These are phyloP conservation scores for Coleophora flavipennella DNA, from an alignment of 2,888 invertebrate species.

Conservation along the genomic window DNA sequence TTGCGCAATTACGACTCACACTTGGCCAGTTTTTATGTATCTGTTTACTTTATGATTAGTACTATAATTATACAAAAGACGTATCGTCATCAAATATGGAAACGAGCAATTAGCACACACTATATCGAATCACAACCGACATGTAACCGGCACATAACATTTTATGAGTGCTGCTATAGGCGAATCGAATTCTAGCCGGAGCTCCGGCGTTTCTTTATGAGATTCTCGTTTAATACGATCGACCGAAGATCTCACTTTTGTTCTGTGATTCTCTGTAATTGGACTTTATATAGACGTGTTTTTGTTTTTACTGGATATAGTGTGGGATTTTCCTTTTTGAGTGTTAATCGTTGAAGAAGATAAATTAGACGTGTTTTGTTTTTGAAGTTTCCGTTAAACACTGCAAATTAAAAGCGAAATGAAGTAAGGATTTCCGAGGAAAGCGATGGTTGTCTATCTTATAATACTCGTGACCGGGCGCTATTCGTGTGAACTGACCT, in stretches of 20 bases:
- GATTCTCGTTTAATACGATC: slow-evolving; percentile 22
- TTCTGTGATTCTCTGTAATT: slow-evolving; percentile 14
- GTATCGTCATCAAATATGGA: slow-evolving; percentile 22
- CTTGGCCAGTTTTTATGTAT: too few species aligned
- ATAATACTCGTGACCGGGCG: too few species aligned
- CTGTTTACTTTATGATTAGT: too few species aligned
- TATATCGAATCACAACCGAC: slow-evolving; percentile 42
- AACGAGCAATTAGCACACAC: slow-evolving; percentile 29
- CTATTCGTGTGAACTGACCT: too few species aligned
- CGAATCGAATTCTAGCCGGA: slow-evolving; percentile 35
- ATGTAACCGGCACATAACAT: slow-evolving; percentile 43
- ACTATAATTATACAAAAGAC: too few species aligned
- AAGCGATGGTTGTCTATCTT: too few species aligned
- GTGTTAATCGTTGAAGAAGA: too few species aligned
- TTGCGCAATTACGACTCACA: too few species aligned
- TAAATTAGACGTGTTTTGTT: too few species aligned
- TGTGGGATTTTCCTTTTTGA: background rate
- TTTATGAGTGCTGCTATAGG: slow-evolving; percentile 42
- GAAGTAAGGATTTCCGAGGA: too few species aligned
- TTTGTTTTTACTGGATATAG: slow-evolving; percentile 2
- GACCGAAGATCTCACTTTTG: slow-evolving; percentile 9
- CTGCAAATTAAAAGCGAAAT: too few species aligned
- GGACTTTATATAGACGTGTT: slow-evolving; percentile 10
- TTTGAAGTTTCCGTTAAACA: too few species aligned
- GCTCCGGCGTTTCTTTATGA: slow-evolving; percentile 32